Evolutionary conservation across 2,888 invertebrate genomes (phyloP), one percentile per base, ranked within the genome.

Genomic region (Neoascia interrupta): DNA sequence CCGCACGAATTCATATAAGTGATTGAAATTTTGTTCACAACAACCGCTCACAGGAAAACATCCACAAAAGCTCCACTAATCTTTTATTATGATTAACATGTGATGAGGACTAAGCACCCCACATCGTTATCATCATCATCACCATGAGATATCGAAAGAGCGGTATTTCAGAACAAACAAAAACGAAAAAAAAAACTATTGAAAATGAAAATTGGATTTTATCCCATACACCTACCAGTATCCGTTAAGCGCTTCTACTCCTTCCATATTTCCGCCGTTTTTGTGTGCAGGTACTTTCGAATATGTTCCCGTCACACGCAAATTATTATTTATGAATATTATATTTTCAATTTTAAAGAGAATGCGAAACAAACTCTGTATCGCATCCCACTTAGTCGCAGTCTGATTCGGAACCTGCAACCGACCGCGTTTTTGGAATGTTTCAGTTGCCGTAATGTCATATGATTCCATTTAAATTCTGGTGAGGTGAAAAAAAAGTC

Each of bases 251-350:
- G 41, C 53, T 18, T 39, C 53, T 18, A 5, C 54, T 18, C 21
- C 15, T 37, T 3, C 31, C 37, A 23, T 3, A 19, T 41, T 34
- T 31, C 28, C 11, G 13, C 23, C 11, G n/a, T 39, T 31, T 75
- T 58, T 56, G 72, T 60, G 47, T 23, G 11, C 26, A 56, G 4
- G 28, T 51, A 31, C 31, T 60, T 64, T 43, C 72, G 49, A 72
- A 58, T 45, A 53, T 28, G 43, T 11, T 28, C 64, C 34, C 13
- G 21, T 13, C 39, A 31, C 8, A 31, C 41, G 21, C 58, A 60
- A 61, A 68, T 73, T 73, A 79, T 79, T 79, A 79, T 79, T 79
- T 79, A 72, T 79, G 76, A 79, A 79, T 79, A 79, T 79, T 73
- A 73, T 73, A 73, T 73, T 79, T 79, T 79, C 61, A 73, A 73